Evolutionary conservation across 1,140 invertebrate species (phyloP), one percentile per base, ranked within the genome.

Genomic region (Megathymus violae): DNA sequence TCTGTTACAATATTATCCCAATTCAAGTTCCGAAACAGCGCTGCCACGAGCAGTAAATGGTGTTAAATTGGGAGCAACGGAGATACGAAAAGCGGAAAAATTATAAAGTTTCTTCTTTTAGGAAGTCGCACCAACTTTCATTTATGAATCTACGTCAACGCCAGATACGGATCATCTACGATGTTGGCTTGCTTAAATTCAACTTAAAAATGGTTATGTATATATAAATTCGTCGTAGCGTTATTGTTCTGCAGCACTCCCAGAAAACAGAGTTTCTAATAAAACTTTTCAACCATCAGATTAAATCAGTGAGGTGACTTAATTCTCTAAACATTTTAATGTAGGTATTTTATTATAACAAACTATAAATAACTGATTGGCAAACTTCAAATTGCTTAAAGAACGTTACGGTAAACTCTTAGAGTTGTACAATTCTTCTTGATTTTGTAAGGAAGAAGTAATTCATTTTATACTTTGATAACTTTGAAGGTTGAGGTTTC

Each of bases 91-190:
- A 59, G 43, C 41, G 43, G 54, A 47, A 59, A 59, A 59, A 59
- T 59, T 59, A 59, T 17, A 59, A 59, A 59, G 54, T 59, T 59
- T 59, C 43, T 31, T 14, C 34, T 59, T 25, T 59, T 41, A 41
- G 43, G 13, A 41, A 22, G 36, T 10, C 36, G 34, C 7, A 27
- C 6, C 4, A 54, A 25, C 19, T 27, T 54, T 54, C 22, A 43
- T 54, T 41, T 27, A 43, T 40, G 36, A 52, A 16, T 40, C 34
- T 40, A 41, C 38, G 51, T 40, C 38, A 56, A 10, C 22, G 19
- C 19, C 38, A 43, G 51, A 25, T 27, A 17, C 7, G 16, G 7
- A 48, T 48, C 46, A 31, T 25, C 4, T 47, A 3, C 22, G 44
- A 47, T 7, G 11, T 27, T 27, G 9, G 6, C 44, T 47, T 27